Conservation (phyloP, 2,797 vertebrate species). For the Danio tinwini region DNA sequence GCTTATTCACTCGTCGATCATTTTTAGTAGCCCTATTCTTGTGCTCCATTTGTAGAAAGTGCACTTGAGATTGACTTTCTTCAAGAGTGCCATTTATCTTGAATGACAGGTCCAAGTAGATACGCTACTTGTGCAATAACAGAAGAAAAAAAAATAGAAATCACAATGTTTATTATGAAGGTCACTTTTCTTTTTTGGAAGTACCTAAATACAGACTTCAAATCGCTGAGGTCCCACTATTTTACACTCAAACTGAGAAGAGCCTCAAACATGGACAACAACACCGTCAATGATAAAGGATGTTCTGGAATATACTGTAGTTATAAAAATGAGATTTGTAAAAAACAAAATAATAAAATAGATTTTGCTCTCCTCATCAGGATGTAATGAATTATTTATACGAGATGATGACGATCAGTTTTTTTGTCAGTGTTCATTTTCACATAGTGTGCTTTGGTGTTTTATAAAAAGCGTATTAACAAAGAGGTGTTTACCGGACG, state of each 20-base stretch:
- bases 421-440: not conserved
- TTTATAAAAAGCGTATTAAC: constrained; percentile 8
- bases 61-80: not conserved
- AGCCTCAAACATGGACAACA: constrained; percentile 9
- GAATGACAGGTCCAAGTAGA: not conserved
- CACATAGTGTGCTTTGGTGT: constrained; percentile 27
- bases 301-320: constrained; percentile 3
- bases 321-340: constrained; percentile 45
- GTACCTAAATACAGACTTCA: constrained; percentile 59
- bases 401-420: constrained; percentile 2
- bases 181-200: constrained; percentile 58
- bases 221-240: constrained; percentile 15
- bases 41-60: constrained; percentile 5
- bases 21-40: too few species aligned
- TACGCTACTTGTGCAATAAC: not conserved
- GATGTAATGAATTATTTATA: constrained; percentile 38
- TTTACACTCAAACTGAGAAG: constrained; percentile 19
- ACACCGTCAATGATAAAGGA: constrained; percentile 18
- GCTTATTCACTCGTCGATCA: too few species aligned
- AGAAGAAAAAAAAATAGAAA: not conserved
- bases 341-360: constrained; percentile 55
- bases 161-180: constrained; percentile 61
- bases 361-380: constrained; percentile 49
- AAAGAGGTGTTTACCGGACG: constrained; percentile 38
- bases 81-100: not conserved